phyloP scores from a whole-genome alignment of 2,888 invertebrate genomes.

The Drosophila mercatorum region DNA sequence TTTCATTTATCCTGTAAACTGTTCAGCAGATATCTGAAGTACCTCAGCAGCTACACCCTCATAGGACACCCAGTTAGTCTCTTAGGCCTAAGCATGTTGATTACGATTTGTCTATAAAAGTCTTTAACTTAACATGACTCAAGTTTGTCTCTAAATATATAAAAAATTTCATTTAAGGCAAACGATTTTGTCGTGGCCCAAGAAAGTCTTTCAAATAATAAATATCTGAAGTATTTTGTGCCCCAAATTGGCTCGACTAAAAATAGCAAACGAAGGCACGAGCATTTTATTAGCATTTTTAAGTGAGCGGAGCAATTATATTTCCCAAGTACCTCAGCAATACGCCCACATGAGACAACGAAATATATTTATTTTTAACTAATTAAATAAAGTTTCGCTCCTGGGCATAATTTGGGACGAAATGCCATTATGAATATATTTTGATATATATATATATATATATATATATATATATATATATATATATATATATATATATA shows the following conservation, averaged over 20 bases:
- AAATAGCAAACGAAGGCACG: neutral
- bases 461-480: neutral
- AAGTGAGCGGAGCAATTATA: neutral
- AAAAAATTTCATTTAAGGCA: neutral
- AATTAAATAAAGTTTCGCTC: constrained; percentile 4
- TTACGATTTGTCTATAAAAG: too few relatives aligned
- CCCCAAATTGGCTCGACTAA: neutral
- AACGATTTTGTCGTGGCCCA: neutral
- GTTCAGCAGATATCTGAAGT: too few relatives aligned
- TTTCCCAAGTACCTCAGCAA: neutral
- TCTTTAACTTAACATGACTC: too few relatives aligned
- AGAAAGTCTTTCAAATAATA: neutral
- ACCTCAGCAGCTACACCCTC: too few relatives aligned
- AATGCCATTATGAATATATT: too few relatives aligned
- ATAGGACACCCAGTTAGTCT: too few relatives aligned
- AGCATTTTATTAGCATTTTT: neutral
- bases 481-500: constrained; percentile 7
- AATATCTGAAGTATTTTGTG: neutral
- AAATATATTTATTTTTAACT: constrained; percentile 8
- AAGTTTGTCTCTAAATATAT: too few relatives aligned
- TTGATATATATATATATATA: constrained; percentile 8
- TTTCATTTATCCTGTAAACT: too few relatives aligned
- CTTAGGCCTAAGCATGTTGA: too few relatives aligned
- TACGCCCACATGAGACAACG: neutral
- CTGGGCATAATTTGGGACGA: constrained; percentile 4